Evolutionary conservation across 2,113 vertebrate species (phyloP).

Genomic region (Grantiella picta): DNA sequence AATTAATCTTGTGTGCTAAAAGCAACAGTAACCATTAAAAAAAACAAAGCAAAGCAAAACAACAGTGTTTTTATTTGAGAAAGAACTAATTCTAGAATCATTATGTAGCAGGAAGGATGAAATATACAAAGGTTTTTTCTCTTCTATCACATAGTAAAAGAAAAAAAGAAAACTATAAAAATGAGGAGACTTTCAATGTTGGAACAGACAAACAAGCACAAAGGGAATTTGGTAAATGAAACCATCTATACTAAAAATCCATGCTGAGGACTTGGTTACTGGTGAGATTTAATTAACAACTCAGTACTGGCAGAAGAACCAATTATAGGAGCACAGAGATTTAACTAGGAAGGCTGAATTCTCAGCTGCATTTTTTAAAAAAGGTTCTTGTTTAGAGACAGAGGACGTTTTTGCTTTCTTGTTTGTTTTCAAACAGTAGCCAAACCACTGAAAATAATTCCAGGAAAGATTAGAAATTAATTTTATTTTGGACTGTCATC

Average conservation of each 20-base stretch:
- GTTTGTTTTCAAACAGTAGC: neutral
- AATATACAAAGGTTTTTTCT: neutral
- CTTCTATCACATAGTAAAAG: neutral
- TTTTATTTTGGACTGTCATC: neutral
- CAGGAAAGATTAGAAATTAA: neutral
- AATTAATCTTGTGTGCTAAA: neutral
- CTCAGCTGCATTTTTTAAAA: neutral
- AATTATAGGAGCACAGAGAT: neutral
- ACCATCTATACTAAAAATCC: neutral
- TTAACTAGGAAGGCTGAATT: neutral
- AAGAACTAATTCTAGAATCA: neutral
- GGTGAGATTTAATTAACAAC: slow-evolving; percentile 25
- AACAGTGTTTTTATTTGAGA: neutral
- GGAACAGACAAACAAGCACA: neutral
- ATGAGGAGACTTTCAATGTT: neutral
- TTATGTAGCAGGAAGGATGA: neutral
- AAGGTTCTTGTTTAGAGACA: neutral
- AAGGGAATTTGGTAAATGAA: neutral
- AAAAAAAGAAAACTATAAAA: neutral
- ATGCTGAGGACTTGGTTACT: neutral
- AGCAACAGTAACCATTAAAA: neutral
- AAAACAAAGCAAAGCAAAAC: too few species aligned
- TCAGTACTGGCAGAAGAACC: neutral
- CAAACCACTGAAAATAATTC: neutral
- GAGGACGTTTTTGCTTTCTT: neutral